Conservation (phyloP, 1,140 invertebrate species). For the Parasteatoda tepidariorum region DNA sequence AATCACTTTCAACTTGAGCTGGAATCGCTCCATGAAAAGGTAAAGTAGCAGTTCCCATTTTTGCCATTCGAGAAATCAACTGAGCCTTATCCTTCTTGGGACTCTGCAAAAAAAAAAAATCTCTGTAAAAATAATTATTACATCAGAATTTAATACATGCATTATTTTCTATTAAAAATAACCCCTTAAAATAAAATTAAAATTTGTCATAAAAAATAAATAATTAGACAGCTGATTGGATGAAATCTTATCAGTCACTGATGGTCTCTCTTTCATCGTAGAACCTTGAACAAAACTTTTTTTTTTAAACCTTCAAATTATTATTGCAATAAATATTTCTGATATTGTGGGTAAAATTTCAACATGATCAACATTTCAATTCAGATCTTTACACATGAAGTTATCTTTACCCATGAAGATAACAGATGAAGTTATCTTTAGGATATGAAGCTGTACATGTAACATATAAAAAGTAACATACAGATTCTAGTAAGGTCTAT, state of each 20-base stretch:
- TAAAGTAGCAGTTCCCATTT: constrained; percentile 57
- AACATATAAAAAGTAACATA: too few species aligned
- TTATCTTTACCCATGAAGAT: too few species aligned
- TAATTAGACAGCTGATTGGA: background rate
- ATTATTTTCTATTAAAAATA: background rate
- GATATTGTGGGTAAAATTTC: too few species aligned
- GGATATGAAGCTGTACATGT: too few species aligned
- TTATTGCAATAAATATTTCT: too few species aligned
- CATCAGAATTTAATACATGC: background rate
- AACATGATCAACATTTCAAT: too few species aligned
- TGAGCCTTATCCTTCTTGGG: constrained; percentile 61
- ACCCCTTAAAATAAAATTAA: background rate
- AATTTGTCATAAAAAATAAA: background rate
- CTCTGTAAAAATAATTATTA: background rate
- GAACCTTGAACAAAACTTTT: too few species aligned
- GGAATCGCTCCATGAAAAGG: constrained; percentile 41
- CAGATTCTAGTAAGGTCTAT: too few species aligned
- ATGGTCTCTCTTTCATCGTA: too few species aligned
- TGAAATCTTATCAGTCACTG: background rate
- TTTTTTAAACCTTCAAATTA: too few species aligned
- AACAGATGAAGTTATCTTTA: too few species aligned
- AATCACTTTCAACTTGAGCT: constrained; percentile 45
- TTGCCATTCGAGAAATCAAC: constrained; percentile 60
- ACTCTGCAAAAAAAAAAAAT: constrained; percentile 34
- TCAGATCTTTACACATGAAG: too few species aligned